phyloP scores from a whole-genome alignment of 1,140 invertebrate species.

The Drosophila littoralis region DNA sequence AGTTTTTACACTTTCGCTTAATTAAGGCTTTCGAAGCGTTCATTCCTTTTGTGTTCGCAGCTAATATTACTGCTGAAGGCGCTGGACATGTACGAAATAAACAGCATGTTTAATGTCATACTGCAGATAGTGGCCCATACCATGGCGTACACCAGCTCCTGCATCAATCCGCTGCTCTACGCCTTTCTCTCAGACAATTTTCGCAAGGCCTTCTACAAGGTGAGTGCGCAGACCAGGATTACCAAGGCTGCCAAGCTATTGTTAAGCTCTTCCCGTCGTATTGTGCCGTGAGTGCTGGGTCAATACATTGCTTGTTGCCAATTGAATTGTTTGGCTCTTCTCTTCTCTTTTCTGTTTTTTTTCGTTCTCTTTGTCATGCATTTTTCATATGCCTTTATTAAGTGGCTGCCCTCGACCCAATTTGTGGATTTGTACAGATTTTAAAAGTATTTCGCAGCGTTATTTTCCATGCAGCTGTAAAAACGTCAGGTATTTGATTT shows the following conservation, averaged over 20 bases:
- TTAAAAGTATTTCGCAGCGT: conserved; percentile 39
- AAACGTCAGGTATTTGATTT: conserved; percentile 33
- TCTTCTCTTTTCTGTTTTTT: neutral
- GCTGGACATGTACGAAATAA: conserved; percentile 88
- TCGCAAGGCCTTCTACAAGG: conserved; percentile 84
- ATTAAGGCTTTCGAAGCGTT: no score
- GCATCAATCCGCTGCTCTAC: conserved; percentile 96
- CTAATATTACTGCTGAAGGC: conserved; percentile 92
- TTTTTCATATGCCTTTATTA: conserved; percentile 30
- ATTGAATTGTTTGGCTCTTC: conserved; percentile 47
- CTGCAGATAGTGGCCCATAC: conserved; percentile 94
- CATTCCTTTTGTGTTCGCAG: conserved; percentile 84
- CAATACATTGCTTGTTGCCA: conserved; percentile 54
- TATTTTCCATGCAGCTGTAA: conserved; percentile 7
- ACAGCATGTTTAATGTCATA: conserved; percentile 86
- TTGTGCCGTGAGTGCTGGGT: conserved; percentile 51
- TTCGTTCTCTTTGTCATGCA: conserved; percentile 39
- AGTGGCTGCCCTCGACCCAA: conserved; percentile 28
- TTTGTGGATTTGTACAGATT: conserved; percentile 39
- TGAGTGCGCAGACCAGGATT: conserved; percentile 40
- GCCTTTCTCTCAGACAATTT: conserved; percentile 84
- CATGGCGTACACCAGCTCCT: conserved; percentile 96
- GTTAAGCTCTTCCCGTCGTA: conserved; percentile 21
- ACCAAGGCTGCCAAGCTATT: conserved; percentile 1
- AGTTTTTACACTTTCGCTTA: conserved; percentile 41